Evolutionary conservation across 2,113 vertebrate species (phyloP).

Genomic region (Loxodonta africana): DNA sequence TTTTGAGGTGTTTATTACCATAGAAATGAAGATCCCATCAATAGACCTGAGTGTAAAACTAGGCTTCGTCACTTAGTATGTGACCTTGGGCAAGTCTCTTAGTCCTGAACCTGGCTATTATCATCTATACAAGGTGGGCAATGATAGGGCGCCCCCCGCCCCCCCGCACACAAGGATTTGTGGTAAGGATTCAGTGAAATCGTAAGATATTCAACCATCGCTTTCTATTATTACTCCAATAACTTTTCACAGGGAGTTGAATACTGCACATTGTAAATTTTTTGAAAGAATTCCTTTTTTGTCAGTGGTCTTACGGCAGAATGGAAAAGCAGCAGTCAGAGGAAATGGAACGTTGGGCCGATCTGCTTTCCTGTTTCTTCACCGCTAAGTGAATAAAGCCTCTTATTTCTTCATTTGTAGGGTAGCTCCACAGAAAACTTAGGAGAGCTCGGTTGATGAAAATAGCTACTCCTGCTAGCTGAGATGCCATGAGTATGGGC

Average conservation of each 20-base stretch:
- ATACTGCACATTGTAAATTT: background rate
- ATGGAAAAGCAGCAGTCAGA: background rate
- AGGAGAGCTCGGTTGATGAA: background rate
- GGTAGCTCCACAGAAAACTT: background rate
- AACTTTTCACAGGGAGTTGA: background rate
- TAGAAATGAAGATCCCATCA: background rate
- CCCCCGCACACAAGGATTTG: background rate
- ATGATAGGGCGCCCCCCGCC: background rate
- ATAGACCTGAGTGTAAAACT: background rate
- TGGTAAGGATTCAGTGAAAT: background rate
- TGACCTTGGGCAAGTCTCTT: background rate
- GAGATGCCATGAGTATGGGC: constrained; percentile 8
- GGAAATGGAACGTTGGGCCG: background rate
- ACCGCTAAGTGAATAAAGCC: background rate
- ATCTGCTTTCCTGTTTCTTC: background rate
- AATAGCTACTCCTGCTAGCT: background rate
- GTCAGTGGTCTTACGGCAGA: background rate
- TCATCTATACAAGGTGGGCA: fast-evolving
- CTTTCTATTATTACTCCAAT: background rate
- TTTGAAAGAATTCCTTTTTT: background rate
- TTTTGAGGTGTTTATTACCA: background rate
- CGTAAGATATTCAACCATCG: fast-evolving
- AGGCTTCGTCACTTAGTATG: background rate
- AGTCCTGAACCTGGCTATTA: background rate
- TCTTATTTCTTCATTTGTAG: background rate